Conservation (phyloP, 1,140 invertebrate genomes). For the Halyomorpha halys region DNA sequence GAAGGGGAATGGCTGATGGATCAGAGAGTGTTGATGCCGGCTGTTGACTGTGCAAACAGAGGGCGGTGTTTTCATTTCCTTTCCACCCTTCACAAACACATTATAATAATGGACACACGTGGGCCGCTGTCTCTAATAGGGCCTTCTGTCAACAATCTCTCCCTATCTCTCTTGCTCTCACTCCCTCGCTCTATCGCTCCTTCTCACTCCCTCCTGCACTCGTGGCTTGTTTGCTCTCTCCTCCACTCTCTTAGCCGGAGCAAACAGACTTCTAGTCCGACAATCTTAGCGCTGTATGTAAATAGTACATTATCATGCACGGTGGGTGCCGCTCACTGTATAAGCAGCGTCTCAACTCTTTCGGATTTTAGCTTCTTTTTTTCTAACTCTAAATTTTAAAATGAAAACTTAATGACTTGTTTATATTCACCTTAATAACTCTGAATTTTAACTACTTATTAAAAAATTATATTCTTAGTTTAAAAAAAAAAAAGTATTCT, state of each 20-base stretch:
- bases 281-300: too few species aligned
- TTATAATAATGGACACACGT: constrained; percentile 19
- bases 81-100: constrained; percentile 10
- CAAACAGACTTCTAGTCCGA: background rate
- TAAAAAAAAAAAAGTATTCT: too few species aligned
- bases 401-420: too few species aligned
- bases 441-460: too few species aligned
- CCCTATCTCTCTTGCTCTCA: constrained; percentile 19
- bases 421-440: too few species aligned
- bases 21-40: background rate
- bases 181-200: constrained; percentile 22
- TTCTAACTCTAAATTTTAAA: too few species aligned
- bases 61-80: constrained; percentile 17
- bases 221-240: constrained; percentile 30
- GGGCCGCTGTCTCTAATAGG: background rate
- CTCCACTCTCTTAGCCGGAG: constrained; percentile 34
- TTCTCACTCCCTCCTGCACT: constrained; percentile 22
- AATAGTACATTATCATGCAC: too few species aligned
- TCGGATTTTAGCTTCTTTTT: too few species aligned
- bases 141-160: constrained; percentile 7
- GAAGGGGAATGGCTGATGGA: background rate
- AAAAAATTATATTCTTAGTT: too few species aligned
- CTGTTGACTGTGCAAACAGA: constrained; percentile 8
- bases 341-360: too few species aligned
- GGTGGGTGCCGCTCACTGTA: too few species aligned